Base-by-base conservation (phyloP, 2,797 vertebrate species). In the Poecilia picta region DNA sequence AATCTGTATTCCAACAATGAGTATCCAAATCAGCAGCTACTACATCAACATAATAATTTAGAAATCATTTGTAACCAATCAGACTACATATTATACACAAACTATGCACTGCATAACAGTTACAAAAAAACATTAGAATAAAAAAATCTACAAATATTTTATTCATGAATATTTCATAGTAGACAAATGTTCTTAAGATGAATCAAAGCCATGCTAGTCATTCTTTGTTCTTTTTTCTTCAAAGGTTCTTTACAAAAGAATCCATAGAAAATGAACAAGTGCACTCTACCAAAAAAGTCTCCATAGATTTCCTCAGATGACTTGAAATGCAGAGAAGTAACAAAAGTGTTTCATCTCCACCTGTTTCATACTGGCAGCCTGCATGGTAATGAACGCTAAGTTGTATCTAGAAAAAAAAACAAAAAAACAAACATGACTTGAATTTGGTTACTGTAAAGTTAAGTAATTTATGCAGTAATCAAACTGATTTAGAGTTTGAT, bases 251-350 rank as follows among this genome's bases (percentile, higher is more conserved):
- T 77, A 76, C 68, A 62, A 73, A 49, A 18, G 28, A 62, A 77
- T 74, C 73, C 77, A 83, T 20, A 13, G 62, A 73, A 87, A 87
- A 89, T 80, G 75, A 92, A 89, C 80, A 87, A 83, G 86, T 66
- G 75, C 80, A 76, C 79, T 89, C 81, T 33, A 57, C 78, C 85
- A 75, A 84, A 85, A 51, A 91, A 85, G 86, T 64, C 85, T 89
- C 87, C 53, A 62, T 74, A 83, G 82, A 90, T 80, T 84, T 79
- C 82, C 78, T 81, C 82, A 88, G 75, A 83, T 87, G 79, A 57
- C 73, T 83, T 39, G 79, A 83, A 89, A 91, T 88, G 89, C 76
- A 81, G 87, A 84, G 78, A 81, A 81, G 43, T 55, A 76, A 64
- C 85, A 74, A 87, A 84, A 88, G 59, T 86, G 81, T 89, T 55